These are phyloP conservation scores for Chionodraco myersi DNA, from an alignment of 2,113 vertebrate genomes.

Conservation along the genomic window DNA sequence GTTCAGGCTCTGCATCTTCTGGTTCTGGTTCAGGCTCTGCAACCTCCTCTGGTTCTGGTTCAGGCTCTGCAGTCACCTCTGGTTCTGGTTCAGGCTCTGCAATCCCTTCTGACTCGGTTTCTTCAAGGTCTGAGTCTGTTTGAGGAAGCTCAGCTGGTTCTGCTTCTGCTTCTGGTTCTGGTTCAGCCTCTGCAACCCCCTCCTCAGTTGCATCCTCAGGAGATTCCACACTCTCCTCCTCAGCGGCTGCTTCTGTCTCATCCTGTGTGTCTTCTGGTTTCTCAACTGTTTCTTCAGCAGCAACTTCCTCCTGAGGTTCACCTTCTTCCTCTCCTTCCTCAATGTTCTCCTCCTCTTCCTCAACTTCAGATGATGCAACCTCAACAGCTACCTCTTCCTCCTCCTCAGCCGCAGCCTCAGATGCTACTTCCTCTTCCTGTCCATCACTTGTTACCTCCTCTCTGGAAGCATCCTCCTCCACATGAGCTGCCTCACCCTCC, in stretches of 20 bases:
- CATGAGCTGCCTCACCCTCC: constrained; percentile 19
- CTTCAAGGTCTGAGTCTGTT: constrained; percentile 4
- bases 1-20: constrained; percentile 6
- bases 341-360: constrained; percentile 19
- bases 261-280: constrained; percentile 36
- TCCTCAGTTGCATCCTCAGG: constrained; percentile 21
- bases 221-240: constrained; percentile 24
- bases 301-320: constrained; percentile 14
- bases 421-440: constrained; percentile 25
- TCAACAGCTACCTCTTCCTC: constrained; percentile 23
- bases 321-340: constrained; percentile 30
- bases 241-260: constrained; percentile 2
- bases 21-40: constrained; percentile 9
- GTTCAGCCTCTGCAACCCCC: not conserved
- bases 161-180: constrained; percentile 13
- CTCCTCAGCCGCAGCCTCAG: constrained; percentile 26
- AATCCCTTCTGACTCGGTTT: constrained; percentile 6
- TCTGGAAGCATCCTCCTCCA: constrained; percentile 4
- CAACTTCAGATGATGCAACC: constrained; percentile 5
- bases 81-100: constrained; percentile 14
- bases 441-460: constrained; percentile 38
- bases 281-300: constrained; percentile 24
- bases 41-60: not conserved
- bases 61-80: not conserved
- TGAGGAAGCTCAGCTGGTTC: constrained; percentile 13